phyloP scores from a whole-genome alignment of 2,113 vertebrate species.

The Rana temporaria region DNA sequence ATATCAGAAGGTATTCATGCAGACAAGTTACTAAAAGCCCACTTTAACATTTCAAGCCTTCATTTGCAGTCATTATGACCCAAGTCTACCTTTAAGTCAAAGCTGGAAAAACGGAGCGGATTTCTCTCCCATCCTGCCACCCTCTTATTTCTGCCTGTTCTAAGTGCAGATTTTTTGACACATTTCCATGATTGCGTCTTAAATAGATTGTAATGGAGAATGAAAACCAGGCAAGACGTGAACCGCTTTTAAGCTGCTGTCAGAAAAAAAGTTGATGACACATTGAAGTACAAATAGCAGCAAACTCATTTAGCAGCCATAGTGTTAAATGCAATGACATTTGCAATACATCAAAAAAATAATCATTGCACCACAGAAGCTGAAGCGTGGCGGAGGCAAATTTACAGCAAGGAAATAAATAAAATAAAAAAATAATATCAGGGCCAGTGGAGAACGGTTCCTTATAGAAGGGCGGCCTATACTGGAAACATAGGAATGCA shows the following conservation, averaged over 20 bases:
- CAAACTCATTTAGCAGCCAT: neutral
- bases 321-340: slow-evolving; percentile 7
- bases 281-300: neutral
- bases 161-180: neutral
- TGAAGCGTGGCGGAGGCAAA: neutral
- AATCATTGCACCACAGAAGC: neutral
- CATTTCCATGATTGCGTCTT: slow-evolving; percentile 5
- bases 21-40: no score
- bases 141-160: neutral
- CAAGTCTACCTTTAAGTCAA: no score
- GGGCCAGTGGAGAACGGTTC: neutral
- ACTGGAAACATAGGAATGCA: neutral
- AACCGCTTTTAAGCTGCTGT: neutral
- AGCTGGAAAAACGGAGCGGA: no score
- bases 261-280: neutral
- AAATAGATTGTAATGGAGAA: slow-evolving; percentile 3
- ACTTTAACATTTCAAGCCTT: no score
- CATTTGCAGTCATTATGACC: no score
- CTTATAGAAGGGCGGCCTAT: neutral
- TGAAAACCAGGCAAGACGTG: neutral
- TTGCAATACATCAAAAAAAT: neutral
- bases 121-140: neutral
- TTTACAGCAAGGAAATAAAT: neutral
- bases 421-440: no score
- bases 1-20: no score